Conservation (phyloP, 2,888 invertebrate genomes). For the Calameuta idolon region DNA sequence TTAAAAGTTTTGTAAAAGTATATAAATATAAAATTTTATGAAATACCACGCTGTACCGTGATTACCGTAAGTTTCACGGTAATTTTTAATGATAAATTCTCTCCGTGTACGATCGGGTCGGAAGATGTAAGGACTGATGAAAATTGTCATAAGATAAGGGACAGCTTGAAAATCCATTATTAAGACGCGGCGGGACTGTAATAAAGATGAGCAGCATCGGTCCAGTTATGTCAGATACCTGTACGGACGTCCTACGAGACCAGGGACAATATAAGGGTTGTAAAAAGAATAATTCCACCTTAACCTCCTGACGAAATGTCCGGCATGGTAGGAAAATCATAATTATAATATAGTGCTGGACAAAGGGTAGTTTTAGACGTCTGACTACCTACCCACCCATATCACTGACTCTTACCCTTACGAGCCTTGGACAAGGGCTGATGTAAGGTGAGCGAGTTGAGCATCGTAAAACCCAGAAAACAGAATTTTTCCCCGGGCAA, state of each 20-base stretch:
- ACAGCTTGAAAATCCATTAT: conserved; percentile 62
- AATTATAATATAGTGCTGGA: conserved; percentile 9
- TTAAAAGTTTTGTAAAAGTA: too few species aligned
- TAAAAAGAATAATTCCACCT: conserved; percentile 30
- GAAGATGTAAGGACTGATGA: background rate
- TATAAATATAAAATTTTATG: too few species aligned
- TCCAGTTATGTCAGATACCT: conserved; percentile 9
- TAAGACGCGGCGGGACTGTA: conserved; percentile 47
- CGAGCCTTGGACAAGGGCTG: conserved; percentile 31
- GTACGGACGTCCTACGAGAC: background rate
- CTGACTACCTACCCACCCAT: background rate
- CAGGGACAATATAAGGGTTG: conserved; percentile 12
- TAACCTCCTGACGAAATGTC: conserved; percentile 3
- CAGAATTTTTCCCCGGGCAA: conserved; percentile 47
- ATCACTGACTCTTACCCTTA: background rate
- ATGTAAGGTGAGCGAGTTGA: conserved; percentile 39
- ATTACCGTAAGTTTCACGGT: too few species aligned
- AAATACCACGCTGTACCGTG: too few species aligned
- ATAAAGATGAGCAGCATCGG: conserved; percentile 35
- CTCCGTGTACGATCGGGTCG: too few species aligned
- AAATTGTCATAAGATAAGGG: conserved; percentile 45
- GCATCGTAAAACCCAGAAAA: conserved; percentile 48
- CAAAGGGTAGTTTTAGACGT: background rate
- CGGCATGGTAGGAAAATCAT: conserved; percentile 7
- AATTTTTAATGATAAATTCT: too few species aligned